Conservation (phyloP, 2,888 invertebrate genomes). For the Ischnura elegans region DNA sequence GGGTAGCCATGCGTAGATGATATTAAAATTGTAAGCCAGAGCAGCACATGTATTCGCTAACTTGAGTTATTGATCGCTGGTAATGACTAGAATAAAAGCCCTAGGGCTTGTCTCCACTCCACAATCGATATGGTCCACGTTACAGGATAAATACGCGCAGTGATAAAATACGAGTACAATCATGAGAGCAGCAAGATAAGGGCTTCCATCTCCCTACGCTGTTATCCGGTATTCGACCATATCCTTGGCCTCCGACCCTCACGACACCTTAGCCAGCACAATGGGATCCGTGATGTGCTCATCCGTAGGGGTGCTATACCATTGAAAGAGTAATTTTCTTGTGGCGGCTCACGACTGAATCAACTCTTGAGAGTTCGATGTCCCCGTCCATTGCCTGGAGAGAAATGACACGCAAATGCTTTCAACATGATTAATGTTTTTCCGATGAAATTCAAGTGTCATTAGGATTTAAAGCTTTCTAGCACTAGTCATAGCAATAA, state of each 20-base stretch:
- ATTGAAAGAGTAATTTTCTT: neutral
- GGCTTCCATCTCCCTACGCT: neutral
- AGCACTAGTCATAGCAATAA: no score
- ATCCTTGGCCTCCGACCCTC: neutral
- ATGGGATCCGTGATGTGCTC: neutral
- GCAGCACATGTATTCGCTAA: no score
- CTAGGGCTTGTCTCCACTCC: no score
- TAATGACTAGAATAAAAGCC: no score
- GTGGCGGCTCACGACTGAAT: neutral
- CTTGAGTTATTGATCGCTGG: no score
- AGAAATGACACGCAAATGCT: neutral
- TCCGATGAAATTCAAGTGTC: neutral
- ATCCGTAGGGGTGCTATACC: neutral
- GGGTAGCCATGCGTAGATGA: no score
- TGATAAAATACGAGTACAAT: neutral
- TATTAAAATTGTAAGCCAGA: no score
- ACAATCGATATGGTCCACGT: no score
- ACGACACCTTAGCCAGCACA: neutral
- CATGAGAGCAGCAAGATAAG: slow-evolving; percentile 1
- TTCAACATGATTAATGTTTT: neutral
- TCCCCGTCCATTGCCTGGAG: neutral
- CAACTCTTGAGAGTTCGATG: neutral
- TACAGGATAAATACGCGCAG: no score
- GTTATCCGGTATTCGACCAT: slow-evolving; percentile 3
- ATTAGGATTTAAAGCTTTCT: neutral